A percentile compares a stretch with the other conserved stretches of the same genome.
Conservation (phyloP, 1,140 invertebrate species). For the Habropoda laboriosa region DNA sequence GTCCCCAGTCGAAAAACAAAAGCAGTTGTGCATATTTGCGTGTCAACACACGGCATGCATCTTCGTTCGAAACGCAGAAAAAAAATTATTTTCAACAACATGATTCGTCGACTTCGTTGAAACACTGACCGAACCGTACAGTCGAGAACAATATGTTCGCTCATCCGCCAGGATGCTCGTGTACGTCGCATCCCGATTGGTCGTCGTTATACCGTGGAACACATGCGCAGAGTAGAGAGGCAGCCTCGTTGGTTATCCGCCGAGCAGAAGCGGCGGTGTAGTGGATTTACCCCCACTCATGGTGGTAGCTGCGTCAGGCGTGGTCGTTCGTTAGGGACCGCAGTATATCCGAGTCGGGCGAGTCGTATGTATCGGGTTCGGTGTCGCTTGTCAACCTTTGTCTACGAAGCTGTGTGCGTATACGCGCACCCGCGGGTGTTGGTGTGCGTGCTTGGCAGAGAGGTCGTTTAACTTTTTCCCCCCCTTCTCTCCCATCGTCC, state of each 20-base stretch:
- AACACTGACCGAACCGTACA: background rate
- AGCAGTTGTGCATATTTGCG: background rate
- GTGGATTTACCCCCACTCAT: slow-evolving; percentile 47
- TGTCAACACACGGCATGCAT: background rate
- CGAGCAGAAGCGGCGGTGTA: slow-evolving; percentile 10
- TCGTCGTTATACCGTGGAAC: background rate
- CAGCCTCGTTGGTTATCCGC: slow-evolving; percentile 25
- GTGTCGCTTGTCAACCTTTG: slow-evolving; percentile 7
- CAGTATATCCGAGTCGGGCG: slow-evolving; percentile 57
- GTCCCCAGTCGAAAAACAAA: background rate
- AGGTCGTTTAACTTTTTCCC: slow-evolving; percentile 52
- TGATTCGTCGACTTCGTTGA: background rate
- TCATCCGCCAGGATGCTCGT: slow-evolving; percentile 19
- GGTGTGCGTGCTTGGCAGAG: slow-evolving; percentile 34
- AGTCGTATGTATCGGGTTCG: slow-evolving; percentile 28
- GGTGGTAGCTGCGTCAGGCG: slow-evolving; percentile 75
- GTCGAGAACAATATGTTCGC: slow-evolving; percentile 42
- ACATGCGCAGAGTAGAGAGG: slow-evolving; percentile 24
- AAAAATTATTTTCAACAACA: background rate
- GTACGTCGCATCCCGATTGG: slow-evolving; percentile 4
- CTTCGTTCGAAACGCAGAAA: background rate
- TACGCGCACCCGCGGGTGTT: slow-evolving; percentile 3
- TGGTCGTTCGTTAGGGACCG: slow-evolving; percentile 62
- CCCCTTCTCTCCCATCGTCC: background rate
- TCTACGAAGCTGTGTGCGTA: slow-evolving; percentile 4